Percentiles rank a stretch among this genome's conserved stretches.
Conservation (phyloP, 2,888 invertebrate genomes). For the Lepidochrysops patricia region DNA sequence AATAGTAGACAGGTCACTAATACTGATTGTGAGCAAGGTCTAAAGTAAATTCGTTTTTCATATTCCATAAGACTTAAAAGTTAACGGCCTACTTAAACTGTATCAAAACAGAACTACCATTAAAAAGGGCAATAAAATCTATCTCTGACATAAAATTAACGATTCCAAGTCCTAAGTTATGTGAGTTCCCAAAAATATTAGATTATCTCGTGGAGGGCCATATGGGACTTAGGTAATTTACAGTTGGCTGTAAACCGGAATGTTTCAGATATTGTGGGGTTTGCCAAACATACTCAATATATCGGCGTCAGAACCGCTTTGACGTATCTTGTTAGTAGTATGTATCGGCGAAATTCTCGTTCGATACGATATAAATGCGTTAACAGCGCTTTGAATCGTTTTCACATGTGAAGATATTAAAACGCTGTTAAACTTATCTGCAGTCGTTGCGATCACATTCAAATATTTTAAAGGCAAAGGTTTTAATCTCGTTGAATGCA, state of each 20-base stretch:
- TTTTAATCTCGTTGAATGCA: too few relatives aligned
- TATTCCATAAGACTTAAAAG: background rate
- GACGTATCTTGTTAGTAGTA: too few relatives aligned
- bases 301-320: background rate
- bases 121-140: background rate
- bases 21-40: too few relatives aligned
- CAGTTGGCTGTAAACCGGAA: background rate
- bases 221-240: background rate
- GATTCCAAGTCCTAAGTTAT: background rate
- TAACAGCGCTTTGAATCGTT: too few relatives aligned
- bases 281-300: background rate
- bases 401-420: too few relatives aligned
- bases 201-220: background rate
- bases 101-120: background rate
- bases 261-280: background rate
- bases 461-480: too few relatives aligned
- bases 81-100: background rate
- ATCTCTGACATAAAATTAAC: background rate
- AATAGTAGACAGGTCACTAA: too few relatives aligned
- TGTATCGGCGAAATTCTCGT: too few relatives aligned
- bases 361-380: background rate
- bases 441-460: too few relatives aligned
- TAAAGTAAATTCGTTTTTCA: background rate
- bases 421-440: too few relatives aligned
- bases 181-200: background rate